Conservation (phyloP, 2,113 vertebrate genomes). For the Anser cygnoides region DNA sequence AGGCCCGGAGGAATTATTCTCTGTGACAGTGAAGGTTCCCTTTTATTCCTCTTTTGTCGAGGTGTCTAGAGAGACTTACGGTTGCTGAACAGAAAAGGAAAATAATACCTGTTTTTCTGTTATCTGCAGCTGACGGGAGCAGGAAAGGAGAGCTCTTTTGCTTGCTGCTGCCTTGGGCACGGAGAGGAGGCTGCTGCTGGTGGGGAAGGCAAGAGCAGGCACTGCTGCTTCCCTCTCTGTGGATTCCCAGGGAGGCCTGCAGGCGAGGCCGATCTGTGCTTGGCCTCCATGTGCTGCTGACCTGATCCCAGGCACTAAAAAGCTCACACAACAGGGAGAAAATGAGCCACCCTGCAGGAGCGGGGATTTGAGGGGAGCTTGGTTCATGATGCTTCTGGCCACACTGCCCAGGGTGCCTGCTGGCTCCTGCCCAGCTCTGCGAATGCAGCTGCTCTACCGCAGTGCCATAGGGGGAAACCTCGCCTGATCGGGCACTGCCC, state of each 20-base stretch:
- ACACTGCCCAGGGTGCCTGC: accelerated
- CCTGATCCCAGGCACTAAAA: background rate
- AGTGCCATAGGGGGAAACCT: background rate
- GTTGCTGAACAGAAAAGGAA: background rate
- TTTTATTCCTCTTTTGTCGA: slow-evolving; percentile 1
- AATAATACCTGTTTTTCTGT: background rate
- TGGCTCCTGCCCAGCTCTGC: background rate
- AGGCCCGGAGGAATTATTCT: background rate
- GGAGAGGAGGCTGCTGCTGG: background rate
- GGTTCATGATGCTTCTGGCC: background rate
- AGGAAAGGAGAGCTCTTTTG: background rate
- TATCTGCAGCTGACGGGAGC: background rate
- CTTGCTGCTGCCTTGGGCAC: background rate
- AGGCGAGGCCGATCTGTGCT: accelerated
- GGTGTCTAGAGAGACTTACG: background rate
- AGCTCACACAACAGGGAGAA: background rate
- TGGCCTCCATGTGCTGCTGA: background rate
- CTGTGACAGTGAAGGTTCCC: background rate
- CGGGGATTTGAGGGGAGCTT: accelerated
- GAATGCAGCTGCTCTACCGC: accelerated
- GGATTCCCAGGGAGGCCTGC: background rate
- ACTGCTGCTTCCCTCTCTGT: accelerated
- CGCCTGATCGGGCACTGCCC: accelerated
- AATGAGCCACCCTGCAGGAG: background rate
- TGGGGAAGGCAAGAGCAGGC: background rate